These are phyloP conservation scores for Oryctes rhinoceros DNA, from an alignment of 1,140 invertebrate species.

Conservation along the genomic window DNA sequence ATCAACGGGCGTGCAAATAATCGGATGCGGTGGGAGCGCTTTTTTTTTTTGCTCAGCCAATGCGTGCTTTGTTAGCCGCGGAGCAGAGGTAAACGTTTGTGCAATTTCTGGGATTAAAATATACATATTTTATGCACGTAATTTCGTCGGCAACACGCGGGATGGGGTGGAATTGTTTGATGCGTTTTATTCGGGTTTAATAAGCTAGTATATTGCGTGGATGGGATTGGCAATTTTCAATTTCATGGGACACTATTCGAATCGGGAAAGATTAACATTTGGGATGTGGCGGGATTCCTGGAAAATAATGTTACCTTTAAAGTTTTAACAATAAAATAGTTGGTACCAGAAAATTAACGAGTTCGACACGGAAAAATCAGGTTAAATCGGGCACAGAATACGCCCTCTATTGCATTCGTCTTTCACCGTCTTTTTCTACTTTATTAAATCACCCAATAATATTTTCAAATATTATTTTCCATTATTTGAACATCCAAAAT, in stretches of 20 bases:
- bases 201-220: neutral
- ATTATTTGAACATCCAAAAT: neutral
- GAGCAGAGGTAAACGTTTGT: neutral
- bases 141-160: neutral
- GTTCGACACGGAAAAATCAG: too few species aligned
- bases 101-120: conserved; percentile 11
- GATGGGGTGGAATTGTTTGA: neutral
- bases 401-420: neutral
- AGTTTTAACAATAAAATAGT: too few species aligned
- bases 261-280: too few species aligned
- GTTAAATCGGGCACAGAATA: too few species aligned
- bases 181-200: neutral
- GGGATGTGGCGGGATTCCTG: too few species aligned
- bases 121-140: conserved; percentile 1
- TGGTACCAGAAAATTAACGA: too few species aligned
- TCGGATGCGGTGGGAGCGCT: neutral
- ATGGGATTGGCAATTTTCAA: neutral
- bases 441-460: neutral
- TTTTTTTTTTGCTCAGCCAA: neutral
- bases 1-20: neutral
- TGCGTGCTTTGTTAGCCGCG: neutral
- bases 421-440: neutral
- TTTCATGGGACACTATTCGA: neutral
- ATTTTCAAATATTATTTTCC: neutral
- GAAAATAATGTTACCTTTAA: too few species aligned